These are phyloP conservation scores for Drosophila saltans DNA, from an alignment of 1,140 invertebrate genomes.

Conservation along the genomic window DNA sequence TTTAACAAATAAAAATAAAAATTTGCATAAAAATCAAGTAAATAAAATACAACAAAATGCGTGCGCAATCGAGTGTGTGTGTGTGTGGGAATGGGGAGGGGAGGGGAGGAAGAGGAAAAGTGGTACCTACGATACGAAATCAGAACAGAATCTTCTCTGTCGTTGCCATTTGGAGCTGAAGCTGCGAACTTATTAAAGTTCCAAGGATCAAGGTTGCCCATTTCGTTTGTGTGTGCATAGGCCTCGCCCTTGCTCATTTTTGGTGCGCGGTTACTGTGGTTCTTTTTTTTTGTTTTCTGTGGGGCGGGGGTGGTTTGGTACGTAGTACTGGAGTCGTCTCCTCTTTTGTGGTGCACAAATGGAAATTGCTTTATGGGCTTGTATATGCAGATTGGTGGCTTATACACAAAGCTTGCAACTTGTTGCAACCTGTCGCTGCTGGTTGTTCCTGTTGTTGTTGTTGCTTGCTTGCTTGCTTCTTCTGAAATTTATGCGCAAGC, in stretches of 20 bases:
- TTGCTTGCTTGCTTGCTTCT: conserved; percentile 10
- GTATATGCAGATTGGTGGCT: conserved; percentile 80
- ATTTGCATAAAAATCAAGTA: conserved; percentile 80
- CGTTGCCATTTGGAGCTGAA: conserved; percentile 46
- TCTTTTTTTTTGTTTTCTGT: conserved; percentile 18
- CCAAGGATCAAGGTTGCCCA: conserved; percentile 79
- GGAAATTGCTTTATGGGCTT: conserved; percentile 82
- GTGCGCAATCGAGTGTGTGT: conserved; percentile 30
- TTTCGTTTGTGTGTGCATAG: conserved; percentile 23
- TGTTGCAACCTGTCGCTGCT: conserved; percentile 55
- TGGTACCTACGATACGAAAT: conserved; percentile 38
- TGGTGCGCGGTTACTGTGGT: neutral
- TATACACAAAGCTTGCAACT: conserved; percentile 32
- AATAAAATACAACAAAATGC: conserved; percentile 71
- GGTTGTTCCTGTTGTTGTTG: conserved; percentile 53
- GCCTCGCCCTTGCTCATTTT: conserved; percentile 36
- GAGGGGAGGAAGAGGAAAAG: too few relatives aligned
- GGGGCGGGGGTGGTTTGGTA: conserved; percentile 22
- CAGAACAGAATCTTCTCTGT: conserved; percentile 41
- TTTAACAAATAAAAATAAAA: conserved; percentile 66
- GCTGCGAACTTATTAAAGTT: conserved; percentile 81
- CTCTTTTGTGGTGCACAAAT: conserved; percentile 68
- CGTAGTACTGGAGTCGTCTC: conserved; percentile 26
- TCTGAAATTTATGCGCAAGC: conserved; percentile 80
- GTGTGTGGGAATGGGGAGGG: too few relatives aligned